Conservation (phyloP, 1,140 invertebrate genomes). For the Planococcus citri region DNA sequence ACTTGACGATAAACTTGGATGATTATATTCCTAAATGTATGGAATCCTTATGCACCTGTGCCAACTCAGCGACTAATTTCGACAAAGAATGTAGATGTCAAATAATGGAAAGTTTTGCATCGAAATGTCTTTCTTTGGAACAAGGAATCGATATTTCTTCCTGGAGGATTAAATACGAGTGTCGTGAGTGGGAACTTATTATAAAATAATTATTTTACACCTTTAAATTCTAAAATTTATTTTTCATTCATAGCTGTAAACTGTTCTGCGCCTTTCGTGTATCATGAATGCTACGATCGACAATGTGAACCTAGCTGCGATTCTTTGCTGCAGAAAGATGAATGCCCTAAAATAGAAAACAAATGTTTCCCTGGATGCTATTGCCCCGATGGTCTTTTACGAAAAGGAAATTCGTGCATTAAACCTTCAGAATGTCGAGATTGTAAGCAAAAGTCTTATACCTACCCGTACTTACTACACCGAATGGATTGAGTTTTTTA, state of each 20-base stretch:
- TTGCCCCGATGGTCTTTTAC: conserved; percentile 61
- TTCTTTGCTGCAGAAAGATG: conserved; percentile 41
- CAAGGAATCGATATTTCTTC: conserved; percentile 45
- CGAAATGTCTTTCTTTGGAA: conserved; percentile 52
- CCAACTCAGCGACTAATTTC: conserved; percentile 35
- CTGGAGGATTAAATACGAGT: conserved; percentile 56
- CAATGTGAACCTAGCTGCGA: conserved; percentile 60
- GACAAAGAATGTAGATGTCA: conserved; percentile 52
- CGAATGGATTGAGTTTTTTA: too few relatives aligned
- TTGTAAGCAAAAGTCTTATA: conserved; percentile 41
- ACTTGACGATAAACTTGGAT: conserved; percentile 44
- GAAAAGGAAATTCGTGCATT: conserved; percentile 54
- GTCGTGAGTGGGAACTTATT: conserved; percentile 42
- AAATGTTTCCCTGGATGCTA: conserved; percentile 70
- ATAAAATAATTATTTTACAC: not conserved
- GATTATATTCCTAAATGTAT: conserved; percentile 55
- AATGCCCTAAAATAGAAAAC: conserved; percentile 46
- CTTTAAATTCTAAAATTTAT: conserved; percentile 21
- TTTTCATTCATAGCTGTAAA: conserved; percentile 43
- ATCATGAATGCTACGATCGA: conserved; percentile 61
- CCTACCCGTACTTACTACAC: not conserved
- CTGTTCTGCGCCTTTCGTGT: conserved; percentile 57
- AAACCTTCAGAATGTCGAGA: conserved; percentile 56
- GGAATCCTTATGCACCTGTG: conserved; percentile 56
- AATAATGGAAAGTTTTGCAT: conserved; percentile 51